Evolutionary conservation across 2,797 vertebrate species (phyloP), one percentile per base, ranked within the genome.

Genomic region (Tapera naevia): DNA sequence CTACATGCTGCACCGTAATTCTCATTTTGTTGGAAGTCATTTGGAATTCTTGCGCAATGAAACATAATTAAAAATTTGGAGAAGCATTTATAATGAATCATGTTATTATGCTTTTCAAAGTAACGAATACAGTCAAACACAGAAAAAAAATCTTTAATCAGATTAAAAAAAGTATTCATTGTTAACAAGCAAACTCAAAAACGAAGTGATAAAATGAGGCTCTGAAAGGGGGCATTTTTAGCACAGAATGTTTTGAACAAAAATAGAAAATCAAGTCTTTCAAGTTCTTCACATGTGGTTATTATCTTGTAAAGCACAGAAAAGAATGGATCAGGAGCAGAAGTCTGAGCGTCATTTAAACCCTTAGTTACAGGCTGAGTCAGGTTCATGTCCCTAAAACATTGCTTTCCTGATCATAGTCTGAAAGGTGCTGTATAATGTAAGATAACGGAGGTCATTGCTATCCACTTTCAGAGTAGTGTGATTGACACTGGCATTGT

Each of bases 401-500:
- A 85, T 95, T 97, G 72, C 91, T 96, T 96, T 92, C 72, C 93
- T 53, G 88, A 95, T 95, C 70, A 58, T n/a, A 90, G 53, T 82
- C 75, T 97, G 95, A 96, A 97, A 97, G 92, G 67, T 95, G 84
- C 60, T 88, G 22, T 87, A 80, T 95, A 92, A 96, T 73, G 91
- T 93, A 97, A 79, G 94, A 95, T 85, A 91, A 92, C 75, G 94
- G 70, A 96, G 91, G 88, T 94, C 76, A 91, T 37, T 95, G 86
- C 86, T 93, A 92, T 73, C 81, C 72, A 53, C 50, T 93, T 95
- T 94, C 62, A 85, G 86, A 93, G 66, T 76, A 48, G 11, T 66
- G 41, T 97, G 96, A 97, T 81, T 97, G 96, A 96, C 95, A 75
- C 80, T 61, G 83, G 56, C 78, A 97, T 88, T 96, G 96, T 96